Conservation (phyloP, 2,888 invertebrate species). For the Hydriomena furcata region DNA sequence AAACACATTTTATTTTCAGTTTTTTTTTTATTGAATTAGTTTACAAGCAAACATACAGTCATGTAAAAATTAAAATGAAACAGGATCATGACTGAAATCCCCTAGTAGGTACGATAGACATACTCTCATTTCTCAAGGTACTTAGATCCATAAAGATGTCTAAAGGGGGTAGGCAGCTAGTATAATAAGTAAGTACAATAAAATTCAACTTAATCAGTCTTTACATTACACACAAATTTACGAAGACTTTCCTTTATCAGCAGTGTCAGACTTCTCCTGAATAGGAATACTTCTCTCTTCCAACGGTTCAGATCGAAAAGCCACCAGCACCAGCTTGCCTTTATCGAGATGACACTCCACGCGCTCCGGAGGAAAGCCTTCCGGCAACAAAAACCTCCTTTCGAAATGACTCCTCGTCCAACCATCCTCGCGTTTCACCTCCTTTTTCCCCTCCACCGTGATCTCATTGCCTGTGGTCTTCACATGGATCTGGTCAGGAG, state of each 20-base stretch:
- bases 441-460: conserved; percentile 90
- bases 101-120: no score
- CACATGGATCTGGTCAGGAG: conserved; percentile 90
- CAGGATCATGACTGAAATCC: no score
- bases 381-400: conserved; percentile 89
- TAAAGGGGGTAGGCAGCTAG: no score
- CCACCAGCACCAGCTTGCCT: conserved; percentile 87
- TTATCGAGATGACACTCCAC: conserved; percentile 90
- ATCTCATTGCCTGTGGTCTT: conserved; percentile 89
- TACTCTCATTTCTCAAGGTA: no score
- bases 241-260: conserved; percentile 26
- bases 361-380: conserved; percentile 88
- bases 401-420: conserved; percentile 90
- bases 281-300: conserved; percentile 64
- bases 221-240: no score
- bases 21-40: no score
- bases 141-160: no score
- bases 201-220: no score
- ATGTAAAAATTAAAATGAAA: no score
- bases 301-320: conserved; percentile 79
- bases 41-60: no score
- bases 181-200: no score
- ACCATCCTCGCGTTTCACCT: conserved; percentile 89
- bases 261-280: conserved; percentile 50
- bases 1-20: no score